Conservation (phyloP, 2,888 invertebrate species). For the Ptilodon capucinus region DNA sequence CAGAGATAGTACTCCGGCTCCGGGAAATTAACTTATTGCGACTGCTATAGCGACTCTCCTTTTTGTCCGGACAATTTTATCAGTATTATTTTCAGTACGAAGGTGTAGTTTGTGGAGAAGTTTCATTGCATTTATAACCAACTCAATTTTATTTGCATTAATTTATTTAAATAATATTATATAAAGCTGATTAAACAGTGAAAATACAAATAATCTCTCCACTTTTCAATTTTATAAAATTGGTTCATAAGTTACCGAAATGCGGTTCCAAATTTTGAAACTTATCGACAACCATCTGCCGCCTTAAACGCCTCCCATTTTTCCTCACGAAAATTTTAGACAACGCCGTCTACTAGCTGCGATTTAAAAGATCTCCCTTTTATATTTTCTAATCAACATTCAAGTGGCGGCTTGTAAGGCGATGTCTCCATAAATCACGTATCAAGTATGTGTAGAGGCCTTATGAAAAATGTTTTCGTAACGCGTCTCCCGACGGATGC, state of each 20-base stretch:
- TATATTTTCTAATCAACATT: conserved; percentile 74
- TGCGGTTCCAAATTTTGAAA: not conserved
- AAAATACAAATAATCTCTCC: too few species aligned
- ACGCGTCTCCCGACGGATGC: conserved; percentile 48
- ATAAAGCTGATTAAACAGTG: too few species aligned
- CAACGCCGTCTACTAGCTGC: conserved; percentile 18
- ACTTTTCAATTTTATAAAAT: too few species aligned
- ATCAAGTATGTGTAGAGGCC: conserved; percentile 73
- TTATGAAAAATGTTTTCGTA: conserved; percentile 78
- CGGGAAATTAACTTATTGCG: conserved; percentile 33
- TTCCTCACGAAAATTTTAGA: not conserved
- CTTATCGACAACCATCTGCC: not conserved
- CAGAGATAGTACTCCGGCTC: conserved; percentile 6
- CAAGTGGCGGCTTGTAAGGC: conserved; percentile 61
- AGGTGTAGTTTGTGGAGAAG: too few species aligned
- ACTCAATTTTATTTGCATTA: too few species aligned
- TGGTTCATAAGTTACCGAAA: too few species aligned
- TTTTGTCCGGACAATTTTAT: conserved; percentile 1
- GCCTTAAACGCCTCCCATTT: not conserved
- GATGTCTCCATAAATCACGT: conserved; percentile 78
- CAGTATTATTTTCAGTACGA: not conserved
- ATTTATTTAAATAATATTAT: too few species aligned
- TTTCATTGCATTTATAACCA: too few species aligned
- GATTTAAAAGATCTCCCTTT: conserved; percentile 47
- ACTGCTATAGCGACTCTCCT: conserved; percentile 8